Percentiles rank a stretch among this genome's conserved stretches.
Evolutionary conservation across 2,888 invertebrate species (phyloP).

Genomic region (Metellina segmentata): DNA sequence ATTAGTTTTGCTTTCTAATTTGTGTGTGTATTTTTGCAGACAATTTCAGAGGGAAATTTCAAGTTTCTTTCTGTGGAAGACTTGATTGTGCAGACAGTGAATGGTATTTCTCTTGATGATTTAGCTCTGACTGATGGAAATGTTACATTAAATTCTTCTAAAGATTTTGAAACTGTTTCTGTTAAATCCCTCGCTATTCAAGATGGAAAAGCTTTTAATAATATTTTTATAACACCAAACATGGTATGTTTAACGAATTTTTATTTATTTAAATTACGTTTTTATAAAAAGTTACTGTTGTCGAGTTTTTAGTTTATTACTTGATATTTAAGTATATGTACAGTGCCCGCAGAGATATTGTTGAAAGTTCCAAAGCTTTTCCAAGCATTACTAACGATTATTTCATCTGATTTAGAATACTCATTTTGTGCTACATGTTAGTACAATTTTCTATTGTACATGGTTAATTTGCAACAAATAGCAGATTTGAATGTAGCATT

Average conservation of each 20-base stretch:
- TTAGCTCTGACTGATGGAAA: background rate
- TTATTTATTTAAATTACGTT: too few relatives aligned
- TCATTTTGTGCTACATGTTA: too few relatives aligned
- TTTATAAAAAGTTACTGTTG: too few relatives aligned
- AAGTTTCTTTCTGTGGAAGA: background rate
- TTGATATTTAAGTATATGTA: too few relatives aligned
- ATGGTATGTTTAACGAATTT: background rate
- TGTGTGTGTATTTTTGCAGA: slow-evolving; percentile 32
- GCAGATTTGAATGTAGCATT: too few relatives aligned
- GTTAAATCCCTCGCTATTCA: background rate
- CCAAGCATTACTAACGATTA: too few relatives aligned
- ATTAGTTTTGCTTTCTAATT: slow-evolving; percentile 1
- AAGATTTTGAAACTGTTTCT: slow-evolving; percentile 25
- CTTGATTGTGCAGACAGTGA: background rate
- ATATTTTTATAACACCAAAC: background rate
- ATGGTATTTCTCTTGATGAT: slow-evolving; percentile 33
- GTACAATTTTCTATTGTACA: too few relatives aligned
- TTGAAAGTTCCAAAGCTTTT: too few relatives aligned
- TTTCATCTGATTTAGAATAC: too few relatives aligned
- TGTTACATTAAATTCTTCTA: background rate
- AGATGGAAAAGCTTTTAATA: slow-evolving; percentile 22
- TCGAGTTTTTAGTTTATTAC: too few relatives aligned
- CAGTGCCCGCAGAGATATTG: too few relatives aligned
- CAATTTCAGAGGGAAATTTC: slow-evolving; percentile 5
- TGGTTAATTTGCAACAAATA: too few relatives aligned